Evolutionary conservation across 2,888 invertebrate species (phyloP).

Genomic region (Folsomia candida): DNA sequence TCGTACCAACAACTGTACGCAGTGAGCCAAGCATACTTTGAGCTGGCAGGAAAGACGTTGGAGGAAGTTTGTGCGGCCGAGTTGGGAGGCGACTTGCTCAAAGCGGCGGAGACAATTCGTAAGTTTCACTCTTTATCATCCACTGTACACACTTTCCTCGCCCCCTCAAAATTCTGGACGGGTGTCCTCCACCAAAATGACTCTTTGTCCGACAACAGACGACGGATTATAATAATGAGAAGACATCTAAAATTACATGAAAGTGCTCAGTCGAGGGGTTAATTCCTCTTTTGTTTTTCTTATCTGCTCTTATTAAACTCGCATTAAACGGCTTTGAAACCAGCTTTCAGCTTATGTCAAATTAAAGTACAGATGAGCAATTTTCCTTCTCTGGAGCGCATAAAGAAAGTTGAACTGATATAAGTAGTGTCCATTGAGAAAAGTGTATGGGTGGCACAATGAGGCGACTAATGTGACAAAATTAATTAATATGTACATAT

Average conservation of each 20-base stretch:
- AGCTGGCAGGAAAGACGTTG: slow-evolving; percentile 43
- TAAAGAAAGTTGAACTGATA: background rate
- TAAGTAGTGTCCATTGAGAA: background rate
- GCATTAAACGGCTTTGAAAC: background rate
- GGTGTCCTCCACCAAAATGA: too few species aligned
- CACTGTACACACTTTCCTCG: slow-evolving; percentile 5
- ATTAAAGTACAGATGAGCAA: background rate
- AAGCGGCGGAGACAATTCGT: slow-evolving; percentile 50
- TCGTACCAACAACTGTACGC: slow-evolving; percentile 55
- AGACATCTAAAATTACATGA: background rate
- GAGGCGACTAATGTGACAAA: too few species aligned
- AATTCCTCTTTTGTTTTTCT: slow-evolving; percentile 11
- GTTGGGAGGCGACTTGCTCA: slow-evolving; percentile 45
- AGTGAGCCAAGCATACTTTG: slow-evolving; percentile 44
- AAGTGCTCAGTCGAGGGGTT: background rate
- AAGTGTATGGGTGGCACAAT: too few species aligned
- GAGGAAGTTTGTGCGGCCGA: slow-evolving; percentile 45
- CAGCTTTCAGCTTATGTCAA: too few species aligned
- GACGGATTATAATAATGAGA: background rate
- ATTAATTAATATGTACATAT: too few species aligned
- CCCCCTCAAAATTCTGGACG: too few species aligned
- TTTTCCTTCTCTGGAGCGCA: too few species aligned
- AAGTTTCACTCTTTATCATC: slow-evolving; percentile 30
- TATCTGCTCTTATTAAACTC: background rate
- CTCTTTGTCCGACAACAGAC: too few species aligned